phyloP scores from a whole-genome alignment of 2,888 invertebrate species.

The Apotomis turbidana region DNA sequence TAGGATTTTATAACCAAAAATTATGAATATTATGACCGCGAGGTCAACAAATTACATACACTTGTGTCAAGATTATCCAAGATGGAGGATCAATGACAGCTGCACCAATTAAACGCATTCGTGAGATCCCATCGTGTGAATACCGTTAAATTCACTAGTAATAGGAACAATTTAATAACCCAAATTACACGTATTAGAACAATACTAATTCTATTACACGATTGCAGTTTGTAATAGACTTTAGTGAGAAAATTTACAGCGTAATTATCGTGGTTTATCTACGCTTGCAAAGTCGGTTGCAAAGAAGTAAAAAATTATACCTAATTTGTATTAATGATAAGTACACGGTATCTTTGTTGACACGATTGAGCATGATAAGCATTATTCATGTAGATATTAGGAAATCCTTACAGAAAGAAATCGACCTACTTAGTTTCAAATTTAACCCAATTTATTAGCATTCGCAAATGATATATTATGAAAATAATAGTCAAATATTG shows the following conservation, averaged over 20 bases:
- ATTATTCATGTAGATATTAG: too few species aligned
- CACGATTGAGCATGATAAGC: too few species aligned
- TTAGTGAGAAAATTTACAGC: slow-evolving; percentile 13
- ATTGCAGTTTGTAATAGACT: slow-evolving; percentile 29
- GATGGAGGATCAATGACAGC: slow-evolving; percentile 55
- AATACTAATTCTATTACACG: slow-evolving; percentile 29
- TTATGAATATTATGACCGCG: neutral
- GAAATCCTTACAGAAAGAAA: too few species aligned
- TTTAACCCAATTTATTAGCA: too few species aligned
- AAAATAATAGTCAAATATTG: too few species aligned
- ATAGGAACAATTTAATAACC: slow-evolving; percentile 40
- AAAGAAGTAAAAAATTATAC: neutral
- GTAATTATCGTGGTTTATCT: slow-evolving; percentile 16
- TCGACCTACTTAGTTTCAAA: too few species aligned
- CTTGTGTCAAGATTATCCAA: slow-evolving; percentile 42
- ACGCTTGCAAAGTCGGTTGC: slow-evolving; percentile 7
- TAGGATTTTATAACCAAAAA: slow-evolving; percentile 20
- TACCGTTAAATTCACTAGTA: slow-evolving; percentile 42
- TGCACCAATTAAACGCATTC: slow-evolving; percentile 47
- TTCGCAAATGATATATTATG: too few species aligned
- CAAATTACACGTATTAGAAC: slow-evolving; percentile 39
- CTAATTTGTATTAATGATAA: too few species aligned
- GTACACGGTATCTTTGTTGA: too few species aligned
- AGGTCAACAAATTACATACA: slow-evolving; percentile 37
- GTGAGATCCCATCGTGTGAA: slow-evolving; percentile 50